Evolutionary conservation across 1,140 invertebrate species (phyloP).

Genomic region (Goniozus legneri): DNA sequence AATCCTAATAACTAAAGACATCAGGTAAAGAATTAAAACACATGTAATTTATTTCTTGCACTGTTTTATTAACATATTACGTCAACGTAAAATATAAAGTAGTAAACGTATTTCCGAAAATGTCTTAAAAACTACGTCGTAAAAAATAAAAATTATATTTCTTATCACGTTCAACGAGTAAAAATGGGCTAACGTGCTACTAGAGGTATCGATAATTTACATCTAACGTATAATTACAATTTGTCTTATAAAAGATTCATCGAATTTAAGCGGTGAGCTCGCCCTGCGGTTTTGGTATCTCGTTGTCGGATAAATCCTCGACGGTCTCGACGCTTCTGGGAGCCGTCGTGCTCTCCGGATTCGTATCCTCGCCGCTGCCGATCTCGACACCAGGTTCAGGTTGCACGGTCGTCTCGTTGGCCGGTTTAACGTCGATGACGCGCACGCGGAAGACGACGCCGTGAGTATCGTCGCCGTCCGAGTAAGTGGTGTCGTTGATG

Average conservation of each 20-base stretch:
- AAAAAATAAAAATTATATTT: too few relatives aligned
- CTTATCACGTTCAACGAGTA: too few relatives aligned
- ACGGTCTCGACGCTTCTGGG: constrained; percentile 40
- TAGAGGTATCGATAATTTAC: constrained; percentile 2
- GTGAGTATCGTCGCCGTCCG: constrained; percentile 42
- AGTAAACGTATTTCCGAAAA: too few relatives aligned
- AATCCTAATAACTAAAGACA: too few relatives aligned
- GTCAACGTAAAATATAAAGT: too few relatives aligned
- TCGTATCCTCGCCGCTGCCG: constrained; percentile 3
- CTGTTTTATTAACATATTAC: too few relatives aligned
- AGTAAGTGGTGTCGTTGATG: constrained; percentile 58
- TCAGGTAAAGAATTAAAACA: too few relatives aligned
- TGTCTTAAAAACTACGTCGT: too few relatives aligned
- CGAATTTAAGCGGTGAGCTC: constrained; percentile 41
- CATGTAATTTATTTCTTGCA: too few relatives aligned
- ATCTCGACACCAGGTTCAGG: constrained; percentile 16
- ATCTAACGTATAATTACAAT: not conserved
- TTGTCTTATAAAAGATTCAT: not conserved
- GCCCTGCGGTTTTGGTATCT: constrained; percentile 41
- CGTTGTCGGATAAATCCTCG: constrained; percentile 41
- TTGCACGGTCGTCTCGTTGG: constrained; percentile 32
- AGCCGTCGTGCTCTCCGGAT: constrained; percentile 15
- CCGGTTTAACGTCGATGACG: constrained; percentile 55
- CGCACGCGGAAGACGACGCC: constrained; percentile 52
- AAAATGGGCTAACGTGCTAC: not conserved